phyloP scores from a whole-genome alignment of 2,113 vertebrate species.

The Quiscalus mexicanus region DNA sequence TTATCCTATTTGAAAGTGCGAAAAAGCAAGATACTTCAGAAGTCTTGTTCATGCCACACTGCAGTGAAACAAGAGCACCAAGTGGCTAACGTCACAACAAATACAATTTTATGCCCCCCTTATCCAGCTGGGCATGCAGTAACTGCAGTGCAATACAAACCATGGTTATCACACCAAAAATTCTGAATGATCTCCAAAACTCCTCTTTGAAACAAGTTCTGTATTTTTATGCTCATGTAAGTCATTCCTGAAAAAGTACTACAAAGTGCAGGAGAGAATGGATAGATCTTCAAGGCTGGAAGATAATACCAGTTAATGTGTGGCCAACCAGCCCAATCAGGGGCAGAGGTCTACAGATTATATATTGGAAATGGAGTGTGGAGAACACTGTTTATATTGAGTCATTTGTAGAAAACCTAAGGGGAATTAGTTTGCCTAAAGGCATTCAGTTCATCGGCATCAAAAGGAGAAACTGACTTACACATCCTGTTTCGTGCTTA shows the following conservation, averaged over 20 bases:
- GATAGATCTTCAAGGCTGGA: neutral
- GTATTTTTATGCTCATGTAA: neutral
- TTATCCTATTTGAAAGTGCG: neutral
- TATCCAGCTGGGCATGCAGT: neutral
- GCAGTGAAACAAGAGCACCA: neutral
- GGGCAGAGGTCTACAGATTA: neutral
- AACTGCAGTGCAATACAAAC: neutral
- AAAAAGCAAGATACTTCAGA: neutral
- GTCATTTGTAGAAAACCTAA: neutral
- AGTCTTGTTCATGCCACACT: neutral
- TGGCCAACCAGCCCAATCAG: neutral
- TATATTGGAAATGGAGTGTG: neutral
- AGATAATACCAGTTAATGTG: neutral
- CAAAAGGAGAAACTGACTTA: neutral
- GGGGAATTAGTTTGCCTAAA: neutral
- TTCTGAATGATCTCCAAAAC: neutral
- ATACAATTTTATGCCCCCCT: neutral
- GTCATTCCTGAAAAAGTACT: neutral
- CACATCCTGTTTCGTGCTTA: neutral
- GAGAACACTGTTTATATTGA: neutral
- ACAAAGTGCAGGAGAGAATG: neutral
- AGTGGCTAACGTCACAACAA: neutral
- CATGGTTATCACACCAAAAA: neutral
- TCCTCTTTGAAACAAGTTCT: neutral
- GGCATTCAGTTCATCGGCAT: neutral